Conservation (phyloP, 2,888 invertebrate genomes). For the Crematogaster levior region DNA sequence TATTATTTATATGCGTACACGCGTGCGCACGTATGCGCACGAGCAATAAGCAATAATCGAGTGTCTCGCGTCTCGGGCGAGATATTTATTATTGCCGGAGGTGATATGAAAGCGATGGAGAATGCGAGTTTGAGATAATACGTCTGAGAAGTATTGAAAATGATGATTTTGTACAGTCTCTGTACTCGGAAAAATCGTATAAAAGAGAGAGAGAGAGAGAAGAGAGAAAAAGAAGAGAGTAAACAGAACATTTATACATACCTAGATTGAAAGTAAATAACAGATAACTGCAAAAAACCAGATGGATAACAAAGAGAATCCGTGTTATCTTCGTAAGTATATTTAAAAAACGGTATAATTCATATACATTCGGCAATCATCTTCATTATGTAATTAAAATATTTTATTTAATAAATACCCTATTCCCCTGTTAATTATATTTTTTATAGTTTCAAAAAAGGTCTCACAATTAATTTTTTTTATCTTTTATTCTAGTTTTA, state of each 20-base stretch:
- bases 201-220: background rate
- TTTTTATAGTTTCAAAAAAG: background rate
- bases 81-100: slow-evolving; percentile 54
- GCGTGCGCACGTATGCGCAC: slow-evolving; percentile 17
- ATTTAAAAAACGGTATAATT: background rate
- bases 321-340: background rate
- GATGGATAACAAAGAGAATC: background rate
- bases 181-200: slow-evolving; percentile 9
- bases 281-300: background rate
- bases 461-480: background rate
- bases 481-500: background rate
- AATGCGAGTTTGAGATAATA: slow-evolving; percentile 46
- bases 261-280: background rate
- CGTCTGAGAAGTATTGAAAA: slow-evolving; percentile 34
- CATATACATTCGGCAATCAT: background rate
- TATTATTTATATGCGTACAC: slow-evolving; percentile 46
- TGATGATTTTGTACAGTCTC: slow-evolving; percentile 12
- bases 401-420: background rate
- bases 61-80: slow-evolving; percentile 45
- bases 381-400: slow-evolving; percentile 13
- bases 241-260: background rate
- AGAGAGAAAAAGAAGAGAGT: background rate
- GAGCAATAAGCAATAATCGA: slow-evolving; percentile 53
- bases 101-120: slow-evolving; percentile 31
- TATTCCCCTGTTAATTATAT: background rate